Evolutionary conservation across 1,140 invertebrate genomes (phyloP).

Genomic region (Neoseiulus cucumeris): DNA sequence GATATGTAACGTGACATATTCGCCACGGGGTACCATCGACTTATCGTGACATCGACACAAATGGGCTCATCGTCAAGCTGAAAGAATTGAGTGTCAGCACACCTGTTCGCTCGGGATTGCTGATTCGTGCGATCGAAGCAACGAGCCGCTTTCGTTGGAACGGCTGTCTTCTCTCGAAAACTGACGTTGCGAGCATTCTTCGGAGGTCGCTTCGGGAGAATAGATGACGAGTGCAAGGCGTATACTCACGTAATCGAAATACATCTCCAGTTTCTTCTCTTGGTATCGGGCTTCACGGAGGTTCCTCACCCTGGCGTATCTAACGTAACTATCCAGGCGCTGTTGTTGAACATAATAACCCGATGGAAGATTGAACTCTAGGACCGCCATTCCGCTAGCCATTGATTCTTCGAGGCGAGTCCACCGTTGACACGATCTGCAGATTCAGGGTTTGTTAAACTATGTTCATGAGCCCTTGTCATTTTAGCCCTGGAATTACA

Average conservation of each 20-base stretch:
- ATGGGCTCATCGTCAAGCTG: conserved; percentile 56
- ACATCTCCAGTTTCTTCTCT: conserved; percentile 66
- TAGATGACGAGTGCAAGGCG: neutral
- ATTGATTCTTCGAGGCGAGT: conserved; percentile 48
- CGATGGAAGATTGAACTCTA: conserved; percentile 75
- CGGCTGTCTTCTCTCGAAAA: neutral
- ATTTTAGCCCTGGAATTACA: too few species aligned
- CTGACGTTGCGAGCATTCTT: too few species aligned
- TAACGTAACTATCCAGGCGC: conserved; percentile 58
- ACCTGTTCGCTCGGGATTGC: too few species aligned
- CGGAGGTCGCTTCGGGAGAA: too few species aligned
- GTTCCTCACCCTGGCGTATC: conserved; percentile 44
- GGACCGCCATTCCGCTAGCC: conserved; percentile 69
- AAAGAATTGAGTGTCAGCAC: too few species aligned
- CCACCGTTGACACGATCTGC: conserved; percentile 40
- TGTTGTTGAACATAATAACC: conserved; percentile 85
- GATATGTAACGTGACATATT: conserved; percentile 83
- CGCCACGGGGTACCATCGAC: conserved; percentile 84
- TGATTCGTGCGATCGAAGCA: too few species aligned
- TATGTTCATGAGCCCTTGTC: too few species aligned
- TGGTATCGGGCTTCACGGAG: conserved; percentile 61
- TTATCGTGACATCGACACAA: conserved; percentile 75
- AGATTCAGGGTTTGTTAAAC: conserved; percentile 7
- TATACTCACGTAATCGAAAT: conserved; percentile 68
- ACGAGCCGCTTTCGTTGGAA: neutral